These are phyloP conservation scores for Lepidurus arcticus DNA, from an alignment of 1,140 invertebrate species.

Conservation along the genomic window DNA sequence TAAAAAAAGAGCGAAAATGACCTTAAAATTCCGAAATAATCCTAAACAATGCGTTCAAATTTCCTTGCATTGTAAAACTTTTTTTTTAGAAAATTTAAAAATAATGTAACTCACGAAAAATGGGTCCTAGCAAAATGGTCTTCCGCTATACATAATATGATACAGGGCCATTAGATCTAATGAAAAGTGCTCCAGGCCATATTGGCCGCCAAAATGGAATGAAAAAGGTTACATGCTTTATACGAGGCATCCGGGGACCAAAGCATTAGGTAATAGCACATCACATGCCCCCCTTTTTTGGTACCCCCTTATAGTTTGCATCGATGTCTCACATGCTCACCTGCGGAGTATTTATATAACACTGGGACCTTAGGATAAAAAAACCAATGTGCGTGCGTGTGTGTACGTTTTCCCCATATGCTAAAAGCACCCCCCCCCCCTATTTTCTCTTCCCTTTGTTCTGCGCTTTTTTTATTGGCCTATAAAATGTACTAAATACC, in stretches of 20 bases:
- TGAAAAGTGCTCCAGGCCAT: not conserved
- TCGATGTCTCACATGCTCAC: not conserved
- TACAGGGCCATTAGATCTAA: not conserved
- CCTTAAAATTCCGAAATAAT: too few species aligned
- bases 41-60: too few species aligned
- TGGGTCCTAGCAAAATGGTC: too few species aligned
- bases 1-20: too few species aligned
- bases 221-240: not conserved
- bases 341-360: not conserved
- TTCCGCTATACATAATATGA: too few species aligned
- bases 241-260: constrained; percentile 1
- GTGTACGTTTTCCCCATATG: not conserved
- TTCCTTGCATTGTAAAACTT: too few species aligned
- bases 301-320: not conserved
- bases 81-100: too few species aligned
- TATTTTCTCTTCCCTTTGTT: constrained; percentile 1
- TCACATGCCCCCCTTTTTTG: not conserved
- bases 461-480: not conserved
- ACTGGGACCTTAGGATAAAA: not conserved
- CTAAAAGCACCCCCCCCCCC: not conserved
- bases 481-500: constrained; percentile 6
- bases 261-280: not conserved
- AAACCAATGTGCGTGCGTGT: not conserved
- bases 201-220: constrained; percentile 11
- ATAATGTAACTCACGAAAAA: too few species aligned